Evolutionary conservation across 2,888 invertebrate species (phyloP), one percentile per base, ranked within the genome.

Genomic region (Drosophila parthenogenetica): DNA sequence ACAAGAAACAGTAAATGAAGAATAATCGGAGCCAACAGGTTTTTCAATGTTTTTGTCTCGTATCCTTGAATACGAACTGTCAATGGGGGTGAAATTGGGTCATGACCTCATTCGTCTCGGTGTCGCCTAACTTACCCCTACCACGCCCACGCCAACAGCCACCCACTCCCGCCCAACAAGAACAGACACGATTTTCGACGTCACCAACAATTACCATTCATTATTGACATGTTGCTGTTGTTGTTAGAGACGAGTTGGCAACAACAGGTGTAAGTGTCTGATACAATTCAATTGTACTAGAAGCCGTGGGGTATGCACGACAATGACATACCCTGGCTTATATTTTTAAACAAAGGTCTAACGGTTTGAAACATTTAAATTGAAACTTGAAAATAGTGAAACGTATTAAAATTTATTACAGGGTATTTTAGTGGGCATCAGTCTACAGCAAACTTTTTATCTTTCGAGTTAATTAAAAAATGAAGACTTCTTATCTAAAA

Each of bases 251-350:
- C 16, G 22, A 57, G 49, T 37, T 60, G 62, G 32, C 49, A 53
- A 71, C 87, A 83, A 78, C 77, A 73, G 79, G 84, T 74, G 74
- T 62, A 73, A 55, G 10, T 17, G 37, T 22, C 25, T 46, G 17
- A 10, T 11, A 14, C 32, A 25, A 25, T 25, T 37, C 37, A 57
- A 19, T 55, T 19, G n/a, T 5, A 14, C 29, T 8, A 8, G 13
- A 8, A 5, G 3, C 25, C 2, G 3, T 2, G 13, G 8, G 16
- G 4, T n/a, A 5, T 22, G 8, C n/a, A 10, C n/a, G 2, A 35
- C 19, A 3, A 35, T 8, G 5, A 29, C 7, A 29, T 8, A 29
- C 29, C 29, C 29, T 29, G 8, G 29, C 2, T 8, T 29, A 5
- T 8, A 25, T 25, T 5, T 25, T 25, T 7, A 25, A 25, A 7